A percentile compares a stretch with the other conserved stretches of the same genome.
phyloP scores from a whole-genome alignment of 2,888 invertebrate genomes.

The Apamea crenata region DNA sequence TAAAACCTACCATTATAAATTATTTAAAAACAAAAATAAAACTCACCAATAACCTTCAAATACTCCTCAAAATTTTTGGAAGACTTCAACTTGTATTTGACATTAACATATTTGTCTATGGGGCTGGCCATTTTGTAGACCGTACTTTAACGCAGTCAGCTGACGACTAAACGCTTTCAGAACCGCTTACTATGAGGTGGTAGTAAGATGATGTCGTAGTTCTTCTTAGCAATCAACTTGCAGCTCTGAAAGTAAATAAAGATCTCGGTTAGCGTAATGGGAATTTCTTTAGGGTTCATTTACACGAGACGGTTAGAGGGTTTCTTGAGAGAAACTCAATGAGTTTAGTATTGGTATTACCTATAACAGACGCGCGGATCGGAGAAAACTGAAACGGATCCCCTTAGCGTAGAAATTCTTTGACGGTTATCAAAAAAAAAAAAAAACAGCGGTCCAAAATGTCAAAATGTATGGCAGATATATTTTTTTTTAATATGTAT shows the following conservation, averaged over 20 bases:
- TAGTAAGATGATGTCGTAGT: neutral
- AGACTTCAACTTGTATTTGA: slow-evolving; percentile 78
- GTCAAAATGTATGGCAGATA: too few relatives aligned
- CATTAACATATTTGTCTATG: slow-evolving; percentile 74
- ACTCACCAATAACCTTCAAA: slow-evolving; percentile 80
- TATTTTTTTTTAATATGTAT: too few relatives aligned
- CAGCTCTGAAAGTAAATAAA: slow-evolving; percentile 42
- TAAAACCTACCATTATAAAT: neutral
- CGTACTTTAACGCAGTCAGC: neutral
- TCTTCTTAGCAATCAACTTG: slow-evolving; percentile 16
- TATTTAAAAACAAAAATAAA: neutral
- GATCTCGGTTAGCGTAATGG: slow-evolving; percentile 18
- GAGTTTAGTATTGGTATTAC: neutral
- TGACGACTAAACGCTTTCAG: slow-evolving; percentile 7
- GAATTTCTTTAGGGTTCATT: neutral
- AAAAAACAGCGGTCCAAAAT: too few relatives aligned
- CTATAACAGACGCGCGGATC: neutral
- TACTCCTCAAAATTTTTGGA: slow-evolving; percentile 83
- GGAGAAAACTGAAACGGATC: neutral
- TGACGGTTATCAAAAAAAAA: too few relatives aligned
- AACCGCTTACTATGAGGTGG: neutral
- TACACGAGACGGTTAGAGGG: neutral
- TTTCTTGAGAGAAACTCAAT: neutral
- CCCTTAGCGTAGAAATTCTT: too few relatives aligned
- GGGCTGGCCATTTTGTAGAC: slow-evolving; percentile 37